Evolutionary conservation across 2,113 vertebrate species (phyloP), one percentile per base, ranked within the genome.

Genomic region (Zootoca vivipara): DNA sequence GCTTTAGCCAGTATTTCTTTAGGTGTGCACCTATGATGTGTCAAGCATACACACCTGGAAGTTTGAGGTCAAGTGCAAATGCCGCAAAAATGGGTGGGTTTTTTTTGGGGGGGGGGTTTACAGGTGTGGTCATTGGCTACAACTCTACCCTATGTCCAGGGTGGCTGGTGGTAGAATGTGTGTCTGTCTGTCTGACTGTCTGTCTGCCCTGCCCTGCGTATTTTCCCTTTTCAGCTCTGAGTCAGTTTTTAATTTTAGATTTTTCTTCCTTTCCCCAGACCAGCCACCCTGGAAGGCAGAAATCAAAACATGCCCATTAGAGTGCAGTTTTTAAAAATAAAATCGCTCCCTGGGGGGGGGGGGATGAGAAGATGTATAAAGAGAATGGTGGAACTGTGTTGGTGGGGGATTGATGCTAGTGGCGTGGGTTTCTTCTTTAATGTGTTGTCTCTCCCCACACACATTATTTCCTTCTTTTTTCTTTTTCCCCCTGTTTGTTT

Each of bases 271-370:
- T 24, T 26, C 13, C 85, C 88, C 58, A 93, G 86, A 83, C 92
- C 28, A 93, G 81, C 91, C 86, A 95, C 89, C 80, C 85, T 92
- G 88, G 72, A 94, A 96, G 92, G 89, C 93, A 93, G 42, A 85
- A 94, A 85, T 89, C 75, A 78, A 86, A 88, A 79, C 86, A 4
- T 88, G 88, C 95, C 94, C 94, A 90, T 90, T 96, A 95, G 94
- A 95, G 95, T 91, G 92, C 83, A 89, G 38, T 94, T 96, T 52
- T 94, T 90, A 88, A 94, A 78, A 95, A 92, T 94, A 81, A 94
- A 94, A 89, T 94, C 85, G 93, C 90, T 95, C 95, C 94, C 92
- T 69, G 87, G 91, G 89, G 85, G 92, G 58, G 90, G 89, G 74
- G 92, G 58, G 2, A 3, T n/a, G 88, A 83, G 62, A 46, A 77